A percentile compares a stretch with the other conserved stretches of the same genome.
These are phyloP conservation scores for Noturus placidus DNA, from an alignment of 2,113 vertebrate species.

Conservation along the genomic window DNA sequence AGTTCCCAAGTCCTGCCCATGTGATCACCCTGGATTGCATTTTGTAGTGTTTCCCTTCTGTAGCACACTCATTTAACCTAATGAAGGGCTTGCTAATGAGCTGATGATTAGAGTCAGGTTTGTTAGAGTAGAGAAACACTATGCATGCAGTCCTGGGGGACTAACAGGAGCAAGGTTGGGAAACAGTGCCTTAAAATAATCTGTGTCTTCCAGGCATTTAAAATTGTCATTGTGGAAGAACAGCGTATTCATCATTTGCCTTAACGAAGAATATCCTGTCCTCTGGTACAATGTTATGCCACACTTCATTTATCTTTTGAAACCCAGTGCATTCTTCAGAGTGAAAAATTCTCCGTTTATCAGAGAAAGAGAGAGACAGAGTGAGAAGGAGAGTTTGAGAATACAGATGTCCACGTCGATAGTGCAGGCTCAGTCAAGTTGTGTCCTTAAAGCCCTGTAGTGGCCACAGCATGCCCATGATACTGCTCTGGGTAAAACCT, in stretches of 20 bases:
- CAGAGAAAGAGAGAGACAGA: not conserved
- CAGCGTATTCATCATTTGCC: slow-evolving; percentile 9
- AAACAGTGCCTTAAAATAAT: slow-evolving; percentile 20
- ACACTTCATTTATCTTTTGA: not conserved
- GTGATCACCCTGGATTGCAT: not conserved
- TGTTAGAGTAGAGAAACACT: slow-evolving; percentile 20
- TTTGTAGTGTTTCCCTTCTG: not conserved
- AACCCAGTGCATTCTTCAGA: not conserved
- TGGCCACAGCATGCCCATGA: slow-evolving; percentile 13
- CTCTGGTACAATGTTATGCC: not conserved
- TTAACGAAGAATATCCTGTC: slow-evolving; percentile 14
- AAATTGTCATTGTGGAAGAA: slow-evolving; percentile 3
- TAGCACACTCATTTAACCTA: slow-evolving; percentile 11
- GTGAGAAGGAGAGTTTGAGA: not conserved
- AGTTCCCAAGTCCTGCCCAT: not conserved
- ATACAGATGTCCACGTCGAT: slow-evolving; percentile 1
- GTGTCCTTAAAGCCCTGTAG: not conserved
- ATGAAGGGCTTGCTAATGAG: slow-evolving; percentile 39
- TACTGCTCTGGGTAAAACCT: not conserved
- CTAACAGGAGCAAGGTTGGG: not conserved
- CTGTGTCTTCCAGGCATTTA: slow-evolving; percentile 12
- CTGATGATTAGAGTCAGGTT: slow-evolving; percentile 37
- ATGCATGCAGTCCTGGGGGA: slow-evolving; percentile 17
- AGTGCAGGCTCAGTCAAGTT: not conserved
- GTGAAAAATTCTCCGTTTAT: not conserved